Evolutionary conservation across 2,797 vertebrate species (phyloP).

Genomic region (Lindbergichthys nudifrons): DNA sequence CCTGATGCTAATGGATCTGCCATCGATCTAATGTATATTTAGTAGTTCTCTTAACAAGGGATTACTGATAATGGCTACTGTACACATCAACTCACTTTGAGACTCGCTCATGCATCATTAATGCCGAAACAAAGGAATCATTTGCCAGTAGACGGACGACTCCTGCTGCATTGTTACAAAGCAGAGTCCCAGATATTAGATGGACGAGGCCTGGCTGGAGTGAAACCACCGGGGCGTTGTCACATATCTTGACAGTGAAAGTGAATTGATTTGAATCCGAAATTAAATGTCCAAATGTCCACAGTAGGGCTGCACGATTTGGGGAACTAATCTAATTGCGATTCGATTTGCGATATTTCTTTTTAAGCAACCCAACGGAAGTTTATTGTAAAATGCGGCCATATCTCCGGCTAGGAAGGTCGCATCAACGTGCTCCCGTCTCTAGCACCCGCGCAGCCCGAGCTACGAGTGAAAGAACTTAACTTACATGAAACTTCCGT

Average conservation of each 20-base stretch:
- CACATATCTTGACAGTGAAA: slow-evolving; percentile 18
- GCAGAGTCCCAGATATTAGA: slow-evolving; percentile 6
- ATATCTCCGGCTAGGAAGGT: too few relatives aligned
- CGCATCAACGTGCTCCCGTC: too few relatives aligned
- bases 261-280: slow-evolving; percentile 22
- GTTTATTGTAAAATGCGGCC: too few relatives aligned
- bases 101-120: slow-evolving; percentile 67
- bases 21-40: slow-evolving; percentile 32
- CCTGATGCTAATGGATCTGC: slow-evolving; percentile 6
- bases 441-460: too few relatives aligned
- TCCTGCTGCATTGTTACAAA: slow-evolving; percentile 21
- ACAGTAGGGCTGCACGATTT: too few relatives aligned
- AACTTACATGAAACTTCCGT: too few relatives aligned
- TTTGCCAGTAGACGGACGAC: slow-evolving; percentile 38
- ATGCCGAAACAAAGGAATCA: slow-evolving; percentile 68
- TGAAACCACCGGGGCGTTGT: slow-evolving; percentile 21
- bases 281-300: slow-evolving; percentile 33
- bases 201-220: slow-evolving; percentile 2
- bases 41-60: not conserved
- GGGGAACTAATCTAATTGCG: too few relatives aligned
- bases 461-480: too few relatives aligned
- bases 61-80: slow-evolving; percentile 40
- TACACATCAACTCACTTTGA: slow-evolving; percentile 25
- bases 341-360: too few relatives aligned
- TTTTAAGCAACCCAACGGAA: too few relatives aligned